These are phyloP conservation scores for Bubo bubo DNA, from an alignment of 2,113 vertebrate genomes.

Conservation along the genomic window DNA sequence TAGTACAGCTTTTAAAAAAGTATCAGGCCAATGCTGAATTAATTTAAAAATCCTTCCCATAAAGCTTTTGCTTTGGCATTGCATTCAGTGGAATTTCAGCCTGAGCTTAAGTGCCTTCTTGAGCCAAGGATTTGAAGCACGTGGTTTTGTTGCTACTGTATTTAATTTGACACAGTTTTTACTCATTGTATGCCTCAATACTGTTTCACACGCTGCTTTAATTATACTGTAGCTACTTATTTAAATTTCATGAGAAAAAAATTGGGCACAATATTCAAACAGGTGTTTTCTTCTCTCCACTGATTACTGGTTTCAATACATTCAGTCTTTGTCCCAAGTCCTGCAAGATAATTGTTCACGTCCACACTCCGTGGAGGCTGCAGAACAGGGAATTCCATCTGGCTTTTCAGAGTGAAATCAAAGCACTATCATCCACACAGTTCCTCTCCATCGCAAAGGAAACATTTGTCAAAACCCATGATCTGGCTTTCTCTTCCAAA, in stretches of 20 bases:
- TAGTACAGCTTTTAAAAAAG: neutral
- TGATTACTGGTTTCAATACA: conserved; percentile 57
- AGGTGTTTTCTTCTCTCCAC: conserved; percentile 40
- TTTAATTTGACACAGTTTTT: conserved; percentile 56
- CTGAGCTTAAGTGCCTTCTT: neutral
- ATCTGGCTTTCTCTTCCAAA: neutral
- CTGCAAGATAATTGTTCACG: neutral
- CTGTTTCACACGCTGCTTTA: conserved; percentile 15
- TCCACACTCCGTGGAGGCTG: neutral
- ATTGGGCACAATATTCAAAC: neutral
- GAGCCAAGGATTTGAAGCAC: conserved; percentile 16
- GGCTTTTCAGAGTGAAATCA: neutral
- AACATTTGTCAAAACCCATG: neutral
- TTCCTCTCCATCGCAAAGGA: neutral
- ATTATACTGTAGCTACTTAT: conserved; percentile 59
- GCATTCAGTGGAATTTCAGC: neutral
- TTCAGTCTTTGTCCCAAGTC: conserved; percentile 5
- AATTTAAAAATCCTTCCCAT: neutral
- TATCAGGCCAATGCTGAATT: neutral
- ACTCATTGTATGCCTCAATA: neutral
- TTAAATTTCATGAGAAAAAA: conserved; percentile 60
- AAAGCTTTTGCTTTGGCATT: neutral
- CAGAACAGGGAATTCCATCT: neutral
- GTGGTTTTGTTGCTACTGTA: conserved; percentile 12
- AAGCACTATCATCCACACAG: neutral